Conservation (phyloP, 2,888 invertebrate genomes). For the Trachelus troglodyta region DNA sequence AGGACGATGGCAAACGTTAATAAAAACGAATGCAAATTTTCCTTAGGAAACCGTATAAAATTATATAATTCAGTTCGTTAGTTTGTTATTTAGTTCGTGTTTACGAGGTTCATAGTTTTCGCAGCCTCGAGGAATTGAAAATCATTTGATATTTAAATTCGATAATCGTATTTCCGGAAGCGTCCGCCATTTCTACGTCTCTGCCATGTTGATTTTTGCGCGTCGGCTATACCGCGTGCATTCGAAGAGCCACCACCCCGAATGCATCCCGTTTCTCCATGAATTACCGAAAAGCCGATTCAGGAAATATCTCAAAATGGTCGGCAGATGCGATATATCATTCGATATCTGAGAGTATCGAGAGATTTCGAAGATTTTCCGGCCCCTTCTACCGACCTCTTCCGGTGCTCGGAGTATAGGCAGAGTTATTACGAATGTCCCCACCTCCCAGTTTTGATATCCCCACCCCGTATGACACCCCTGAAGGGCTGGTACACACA, state of each 20-base stretch:
- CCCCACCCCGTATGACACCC: slow-evolving; percentile 45
- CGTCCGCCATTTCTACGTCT: slow-evolving; percentile 56
- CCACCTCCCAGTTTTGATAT: slow-evolving; percentile 47
- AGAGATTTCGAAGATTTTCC: neutral
- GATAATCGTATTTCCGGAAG: slow-evolving; percentile 48
- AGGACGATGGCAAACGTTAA: neutral
- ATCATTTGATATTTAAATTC: slow-evolving; percentile 62
- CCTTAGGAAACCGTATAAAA: slow-evolving; percentile 21
- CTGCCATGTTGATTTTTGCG: slow-evolving; percentile 62
- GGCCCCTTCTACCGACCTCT: slow-evolving; percentile 2
- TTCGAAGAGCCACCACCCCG: slow-evolving; percentile 7
- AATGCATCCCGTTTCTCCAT: neutral
- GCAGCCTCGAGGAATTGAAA: slow-evolving; percentile 40
- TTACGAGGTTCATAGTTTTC: slow-evolving; percentile 39
- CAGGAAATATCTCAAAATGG: neutral
- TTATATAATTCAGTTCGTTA: slow-evolving; percentile 61
- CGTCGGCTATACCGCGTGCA: slow-evolving; percentile 25
- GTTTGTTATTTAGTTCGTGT: slow-evolving; percentile 58
- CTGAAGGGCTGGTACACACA: slow-evolving; percentile 48
- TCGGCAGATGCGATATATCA: neutral
- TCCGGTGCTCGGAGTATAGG: slow-evolving; percentile 20
- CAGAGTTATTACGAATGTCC: slow-evolving; percentile 50
- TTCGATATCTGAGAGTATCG: neutral
- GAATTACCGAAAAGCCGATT: neutral
- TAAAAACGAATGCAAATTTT: neutral